Evolutionary conservation across 2,888 invertebrate genomes (phyloP).

Genomic region (Aquatica leii): DNA sequence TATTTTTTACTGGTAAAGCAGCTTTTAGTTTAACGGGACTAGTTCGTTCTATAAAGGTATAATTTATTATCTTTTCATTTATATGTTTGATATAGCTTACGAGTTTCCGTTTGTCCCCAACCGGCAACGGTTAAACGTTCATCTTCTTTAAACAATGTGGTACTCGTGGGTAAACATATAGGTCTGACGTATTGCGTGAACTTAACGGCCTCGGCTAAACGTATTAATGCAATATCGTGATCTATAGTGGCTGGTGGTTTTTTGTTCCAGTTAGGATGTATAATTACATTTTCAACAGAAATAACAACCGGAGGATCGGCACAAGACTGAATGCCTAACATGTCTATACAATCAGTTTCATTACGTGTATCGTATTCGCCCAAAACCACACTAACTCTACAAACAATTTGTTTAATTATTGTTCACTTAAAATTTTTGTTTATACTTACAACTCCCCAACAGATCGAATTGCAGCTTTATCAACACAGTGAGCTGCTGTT

Average conservation of each 20-base stretch:
- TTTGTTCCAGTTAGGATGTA: slow-evolving; percentile 55
- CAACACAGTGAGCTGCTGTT: slow-evolving; percentile 71
- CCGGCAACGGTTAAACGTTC: slow-evolving; percentile 54
- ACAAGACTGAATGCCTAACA: slow-evolving; percentile 56
- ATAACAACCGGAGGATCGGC: slow-evolving; percentile 53
- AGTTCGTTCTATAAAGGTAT: slow-evolving; percentile 38
- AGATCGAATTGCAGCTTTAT: slow-evolving; percentile 49
- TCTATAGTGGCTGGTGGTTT: slow-evolving; percentile 13
- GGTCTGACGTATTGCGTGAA: slow-evolving; percentile 51
- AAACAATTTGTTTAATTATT: neutral
- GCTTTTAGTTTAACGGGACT: slow-evolving; percentile 42
- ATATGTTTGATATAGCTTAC: slow-evolving; percentile 34
- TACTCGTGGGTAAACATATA: slow-evolving; percentile 52
- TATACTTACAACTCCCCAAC: slow-evolving; percentile 66
- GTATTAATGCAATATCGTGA: slow-evolving; percentile 60
- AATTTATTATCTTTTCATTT: neutral
- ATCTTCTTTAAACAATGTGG: slow-evolving; percentile 45
- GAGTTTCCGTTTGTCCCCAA: slow-evolving; percentile 60
- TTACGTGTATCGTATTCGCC: slow-evolving; percentile 60
- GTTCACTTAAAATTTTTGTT: neutral
- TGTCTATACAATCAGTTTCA: slow-evolving; percentile 55
- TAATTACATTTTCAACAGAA: slow-evolving; percentile 55
- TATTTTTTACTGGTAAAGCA: slow-evolving; percentile 64
- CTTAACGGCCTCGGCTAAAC: slow-evolving; percentile 50
- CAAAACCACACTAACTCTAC: slow-evolving; percentile 45